Evolutionary conservation across 2,113 vertebrate genomes (phyloP).

Genomic region (Ivindomyrus marchei): DNA sequence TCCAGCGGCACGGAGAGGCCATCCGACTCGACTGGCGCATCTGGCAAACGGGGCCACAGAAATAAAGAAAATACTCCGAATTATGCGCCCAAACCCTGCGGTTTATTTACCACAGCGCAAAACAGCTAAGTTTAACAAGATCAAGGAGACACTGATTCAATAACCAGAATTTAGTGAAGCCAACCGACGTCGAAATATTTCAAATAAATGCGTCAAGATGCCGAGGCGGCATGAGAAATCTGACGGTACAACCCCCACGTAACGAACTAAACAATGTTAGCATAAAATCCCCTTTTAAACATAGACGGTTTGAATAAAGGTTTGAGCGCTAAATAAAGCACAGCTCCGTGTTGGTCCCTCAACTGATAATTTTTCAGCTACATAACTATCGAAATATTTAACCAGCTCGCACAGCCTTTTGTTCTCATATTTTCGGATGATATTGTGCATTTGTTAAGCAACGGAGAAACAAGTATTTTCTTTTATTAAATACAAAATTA

Average conservation of each 20-base stretch:
- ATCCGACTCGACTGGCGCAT: conserved; percentile 78
- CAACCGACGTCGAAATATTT: not conserved
- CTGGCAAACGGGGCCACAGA: conserved; percentile 41
- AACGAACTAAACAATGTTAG: not conserved
- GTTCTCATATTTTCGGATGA: not conserved
- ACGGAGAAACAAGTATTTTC: not conserved
- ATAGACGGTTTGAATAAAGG: not conserved
- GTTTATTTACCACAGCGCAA: not conserved
- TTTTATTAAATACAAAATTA: not conserved
- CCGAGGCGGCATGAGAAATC: not conserved
- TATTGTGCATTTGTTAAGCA: not conserved
- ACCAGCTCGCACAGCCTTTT: not conserved
- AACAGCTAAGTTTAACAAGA: not conserved
- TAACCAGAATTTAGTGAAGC: not conserved
- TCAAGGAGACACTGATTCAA: not conserved
- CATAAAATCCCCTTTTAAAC: not conserved
- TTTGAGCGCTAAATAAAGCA: not conserved
- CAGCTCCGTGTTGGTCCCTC: not conserved
- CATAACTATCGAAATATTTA: not conserved
- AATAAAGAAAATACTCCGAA: not conserved
- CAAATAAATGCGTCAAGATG: not conserved
- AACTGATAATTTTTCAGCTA: not conserved
- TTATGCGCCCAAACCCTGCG: not conserved
- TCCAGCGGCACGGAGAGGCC: conserved; percentile 66
- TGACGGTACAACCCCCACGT: not conserved